A percentile compares a stretch with the other conserved stretches of the same genome.
Evolutionary conservation across 2,797 vertebrate genomes (phyloP).

Genomic region (Rachycentron canadum): DNA sequence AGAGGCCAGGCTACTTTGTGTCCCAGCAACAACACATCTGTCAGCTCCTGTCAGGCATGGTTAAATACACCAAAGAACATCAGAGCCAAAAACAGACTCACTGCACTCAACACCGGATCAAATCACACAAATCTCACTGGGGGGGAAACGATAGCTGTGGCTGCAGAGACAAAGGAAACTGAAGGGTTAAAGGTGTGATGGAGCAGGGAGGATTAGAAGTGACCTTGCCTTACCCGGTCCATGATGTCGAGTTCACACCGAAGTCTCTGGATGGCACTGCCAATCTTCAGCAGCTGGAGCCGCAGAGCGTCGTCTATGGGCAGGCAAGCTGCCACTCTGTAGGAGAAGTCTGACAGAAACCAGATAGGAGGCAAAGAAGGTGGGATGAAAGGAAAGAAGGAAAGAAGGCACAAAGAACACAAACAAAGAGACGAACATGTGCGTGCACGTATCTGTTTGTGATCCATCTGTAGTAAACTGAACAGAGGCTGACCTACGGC

Average conservation of each 20-base stretch:
- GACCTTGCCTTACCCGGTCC: conserved; percentile 90
- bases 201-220: neutral
- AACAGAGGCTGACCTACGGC: conserved; percentile 88
- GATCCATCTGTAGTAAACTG: conserved; percentile 39
- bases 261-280: conserved; percentile 96
- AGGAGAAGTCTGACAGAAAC: conserved; percentile 93
- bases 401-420: conserved; percentile 25
- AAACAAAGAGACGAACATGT: conserved; percentile 23
- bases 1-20: conserved; percentile 29
- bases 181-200: neutral
- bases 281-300: conserved; percentile 95
- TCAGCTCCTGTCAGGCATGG: conserved; percentile 5
- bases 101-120: conserved; percentile 18
- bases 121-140: conserved; percentile 2
- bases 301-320: conserved; percentile 95
- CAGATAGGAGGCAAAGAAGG: conserved; percentile 30
- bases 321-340: conserved; percentile 97
- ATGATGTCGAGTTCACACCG: conserved; percentile 98
- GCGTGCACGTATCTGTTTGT: conserved; percentile 2
- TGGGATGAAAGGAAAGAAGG: conserved; percentile 40
- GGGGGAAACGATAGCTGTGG: neutral
- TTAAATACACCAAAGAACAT: conserved; percentile 33
- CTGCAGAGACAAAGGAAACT: neutral
- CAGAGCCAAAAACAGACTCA: conserved; percentile 16
- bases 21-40: conserved; percentile 10